These are phyloP conservation scores for Corbicula japonica DNA, from an alignment of 2,888 invertebrate species.

Conservation along the genomic window DNA sequence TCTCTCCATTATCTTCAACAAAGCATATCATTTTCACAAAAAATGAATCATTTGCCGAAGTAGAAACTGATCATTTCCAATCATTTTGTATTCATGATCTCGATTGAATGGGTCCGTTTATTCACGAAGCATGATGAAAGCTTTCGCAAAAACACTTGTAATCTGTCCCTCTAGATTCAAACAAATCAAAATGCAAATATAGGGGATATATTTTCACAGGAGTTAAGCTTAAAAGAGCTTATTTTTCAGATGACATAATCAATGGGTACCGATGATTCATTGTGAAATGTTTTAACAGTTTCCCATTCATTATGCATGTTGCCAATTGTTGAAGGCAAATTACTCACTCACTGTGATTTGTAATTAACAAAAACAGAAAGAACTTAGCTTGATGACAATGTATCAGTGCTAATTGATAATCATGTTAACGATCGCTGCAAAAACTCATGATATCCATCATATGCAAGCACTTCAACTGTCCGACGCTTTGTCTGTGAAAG, in stretches of 20 bases:
- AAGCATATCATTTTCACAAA: conserved; percentile 51
- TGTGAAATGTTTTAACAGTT: no score
- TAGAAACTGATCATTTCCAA: conserved; percentile 31
- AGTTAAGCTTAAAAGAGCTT: conserved; percentile 6
- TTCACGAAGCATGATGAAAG: conserved; percentile 10
- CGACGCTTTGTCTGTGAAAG: no score
- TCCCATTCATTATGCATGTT: no score
- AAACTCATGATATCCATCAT: no score
- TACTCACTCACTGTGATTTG: no score
- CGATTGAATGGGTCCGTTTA: conserved; percentile 13
- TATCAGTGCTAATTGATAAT: no score
- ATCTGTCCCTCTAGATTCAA: conserved; percentile 32
- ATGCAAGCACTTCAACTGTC: no score
- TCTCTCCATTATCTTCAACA: conserved; percentile 30
- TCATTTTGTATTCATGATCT: conserved; percentile 46
- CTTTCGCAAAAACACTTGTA: conserved; percentile 19
- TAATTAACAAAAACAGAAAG: no score
- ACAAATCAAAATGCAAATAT: conserved; percentile 41
- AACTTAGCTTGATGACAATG: no score
- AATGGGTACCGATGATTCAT: conserved; percentile 30
- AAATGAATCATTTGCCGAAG: conserved; percentile 46
- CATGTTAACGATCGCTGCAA: no score
- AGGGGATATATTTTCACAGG: conserved; percentile 14
- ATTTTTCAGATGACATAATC: conserved; percentile 35
- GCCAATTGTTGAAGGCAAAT: no score